These are phyloP conservation scores for Vidua chalybeata DNA, from an alignment of 2,113 vertebrate genomes.

Conservation along the genomic window DNA sequence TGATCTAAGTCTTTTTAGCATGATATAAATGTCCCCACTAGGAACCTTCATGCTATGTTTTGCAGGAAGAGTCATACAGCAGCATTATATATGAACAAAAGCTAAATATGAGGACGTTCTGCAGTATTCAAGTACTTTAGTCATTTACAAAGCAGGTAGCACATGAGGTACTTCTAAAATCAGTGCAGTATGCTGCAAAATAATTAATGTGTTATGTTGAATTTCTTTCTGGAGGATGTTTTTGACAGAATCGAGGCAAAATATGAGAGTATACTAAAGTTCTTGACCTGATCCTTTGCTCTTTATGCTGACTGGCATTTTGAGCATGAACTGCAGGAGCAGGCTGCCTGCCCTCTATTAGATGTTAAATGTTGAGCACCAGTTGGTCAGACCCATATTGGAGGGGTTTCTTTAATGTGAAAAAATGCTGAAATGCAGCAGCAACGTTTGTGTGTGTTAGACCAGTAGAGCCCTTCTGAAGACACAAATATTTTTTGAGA, in stretches of 20 bases:
- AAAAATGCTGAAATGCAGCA: background rate
- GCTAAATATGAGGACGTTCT: background rate
- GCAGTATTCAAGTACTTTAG: background rate
- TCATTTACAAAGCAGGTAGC: background rate
- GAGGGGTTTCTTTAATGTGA: accelerated
- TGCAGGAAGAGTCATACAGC: background rate
- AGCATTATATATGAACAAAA: background rate
- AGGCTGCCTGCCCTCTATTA: background rate
- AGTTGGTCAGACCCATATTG: background rate
- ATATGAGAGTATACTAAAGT: background rate
- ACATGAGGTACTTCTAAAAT: background rate
- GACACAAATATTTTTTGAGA: background rate
- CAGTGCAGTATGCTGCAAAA: background rate
- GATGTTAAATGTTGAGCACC: background rate
- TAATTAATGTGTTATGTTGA: background rate
- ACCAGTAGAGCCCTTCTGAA: background rate
- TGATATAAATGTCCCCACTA: background rate
- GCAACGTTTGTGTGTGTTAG: background rate
- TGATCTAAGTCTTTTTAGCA: background rate
- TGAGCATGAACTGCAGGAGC: background rate
- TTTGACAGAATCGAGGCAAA: background rate
- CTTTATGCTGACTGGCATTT: background rate
- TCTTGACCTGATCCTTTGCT: background rate
- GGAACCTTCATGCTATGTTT: background rate
- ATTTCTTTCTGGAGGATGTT: background rate